Conservation (phyloP, 2,797 vertebrate genomes). For the Danio albolineatus region DNA sequence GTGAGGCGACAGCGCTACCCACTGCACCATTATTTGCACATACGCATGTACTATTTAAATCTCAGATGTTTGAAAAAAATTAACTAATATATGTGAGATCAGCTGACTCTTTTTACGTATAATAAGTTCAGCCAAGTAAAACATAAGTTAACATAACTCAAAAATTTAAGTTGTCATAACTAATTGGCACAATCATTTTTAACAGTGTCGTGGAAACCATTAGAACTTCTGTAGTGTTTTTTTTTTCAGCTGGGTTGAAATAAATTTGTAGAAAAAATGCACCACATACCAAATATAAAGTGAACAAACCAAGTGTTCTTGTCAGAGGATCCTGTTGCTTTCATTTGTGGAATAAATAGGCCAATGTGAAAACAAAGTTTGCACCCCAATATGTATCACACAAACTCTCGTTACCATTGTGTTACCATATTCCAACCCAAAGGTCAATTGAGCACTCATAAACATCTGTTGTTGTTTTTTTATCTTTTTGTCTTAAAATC, state of each 20-base stretch:
- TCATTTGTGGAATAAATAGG: slow-evolving; percentile 42
- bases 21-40: no score
- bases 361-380: slow-evolving; percentile 52
- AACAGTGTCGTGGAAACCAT: no score
- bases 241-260: not conserved
- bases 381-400: slow-evolving; percentile 47
- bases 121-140: no score
- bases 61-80: no score
- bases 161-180: no score
- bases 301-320: slow-evolving; percentile 17
- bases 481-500: not conserved
- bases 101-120: no score
- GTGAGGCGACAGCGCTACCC: no score
- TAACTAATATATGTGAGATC: no score
- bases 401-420: slow-evolving; percentile 41
- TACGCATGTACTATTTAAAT: no score
- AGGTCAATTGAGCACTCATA: not conserved
- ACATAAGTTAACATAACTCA: no score
- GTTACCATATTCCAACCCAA: not conserved
- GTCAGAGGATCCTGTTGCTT: slow-evolving; percentile 43
- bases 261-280: not conserved
- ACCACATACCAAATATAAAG: not conserved
- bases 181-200: no score
- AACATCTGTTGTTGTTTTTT: not conserved
- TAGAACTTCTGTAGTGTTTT: no score